Percentiles rank a stretch among this genome's conserved stretches.
Evolutionary conservation across 2,888 invertebrate genomes (phyloP).

Genomic region (Polyommatus icarus): DNA sequence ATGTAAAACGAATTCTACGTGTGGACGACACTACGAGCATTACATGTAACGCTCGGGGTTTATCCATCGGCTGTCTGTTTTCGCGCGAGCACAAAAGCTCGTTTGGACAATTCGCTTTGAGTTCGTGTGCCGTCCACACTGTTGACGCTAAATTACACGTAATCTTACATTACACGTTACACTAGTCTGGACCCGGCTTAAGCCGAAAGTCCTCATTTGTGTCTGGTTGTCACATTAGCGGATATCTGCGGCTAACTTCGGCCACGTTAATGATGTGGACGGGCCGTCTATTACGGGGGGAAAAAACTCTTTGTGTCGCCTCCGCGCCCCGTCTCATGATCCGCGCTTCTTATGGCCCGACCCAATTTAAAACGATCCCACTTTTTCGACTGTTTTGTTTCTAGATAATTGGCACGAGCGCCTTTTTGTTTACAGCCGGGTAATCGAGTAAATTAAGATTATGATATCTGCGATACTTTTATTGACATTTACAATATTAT

Average conservation of each 20-base stretch:
- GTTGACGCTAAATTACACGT: no score
- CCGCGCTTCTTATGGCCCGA: conserved; percentile 34
- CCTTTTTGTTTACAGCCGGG: background rate
- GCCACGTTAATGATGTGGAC: conserved; percentile 78
- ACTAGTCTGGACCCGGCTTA: no score
- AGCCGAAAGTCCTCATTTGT: conserved; percentile 72
- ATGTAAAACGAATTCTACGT: no score
- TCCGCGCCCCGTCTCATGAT: conserved; percentile 39
- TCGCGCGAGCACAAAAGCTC: no score
- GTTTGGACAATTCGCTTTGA: no score
- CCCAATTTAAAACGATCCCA: conserved; percentile 28
- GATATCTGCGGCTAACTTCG: conserved; percentile 71
- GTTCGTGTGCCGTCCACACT: no score
- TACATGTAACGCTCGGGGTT: no score
- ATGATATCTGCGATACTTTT: background rate
- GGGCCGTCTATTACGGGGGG: conserved; percentile 67
- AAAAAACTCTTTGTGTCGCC: conserved; percentile 64
- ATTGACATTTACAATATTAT: conserved; percentile 17
- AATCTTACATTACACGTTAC: no score
- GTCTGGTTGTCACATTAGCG: conserved; percentile 80
- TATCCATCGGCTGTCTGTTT: no score
- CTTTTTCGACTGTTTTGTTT: conserved; percentile 23
- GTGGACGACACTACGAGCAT: no score
- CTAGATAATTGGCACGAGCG: conserved; percentile 20
- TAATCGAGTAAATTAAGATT: background rate